Base-by-base conservation (phyloP, 1,140 invertebrate species). In the Drusus annulatus region DNA sequence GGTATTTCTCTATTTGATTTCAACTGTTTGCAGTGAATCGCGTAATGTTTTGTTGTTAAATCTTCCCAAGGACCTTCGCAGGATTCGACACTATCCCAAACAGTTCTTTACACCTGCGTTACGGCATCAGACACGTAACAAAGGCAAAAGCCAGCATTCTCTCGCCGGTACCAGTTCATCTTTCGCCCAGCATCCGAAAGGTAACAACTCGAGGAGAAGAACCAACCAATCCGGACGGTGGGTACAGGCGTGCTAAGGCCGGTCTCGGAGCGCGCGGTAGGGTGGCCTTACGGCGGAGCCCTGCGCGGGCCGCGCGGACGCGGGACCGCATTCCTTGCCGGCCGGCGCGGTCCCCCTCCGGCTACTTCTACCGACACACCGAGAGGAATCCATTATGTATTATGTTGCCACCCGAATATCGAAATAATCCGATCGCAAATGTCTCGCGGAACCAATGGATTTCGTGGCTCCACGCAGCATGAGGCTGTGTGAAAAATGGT, bases 131-230 rank as follows among this genome's bases (percentile, higher is more conserved):
- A 54, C 50, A 74, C 28, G 54, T 60, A 76, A 76, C 74, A 76
- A 76, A 74, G 71, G 71, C 71, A 54, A 52, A 36, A 60, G 74
- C 74, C 52, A 62, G 56, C 74, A 76, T 76, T 76, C 74, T 60
- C 74, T 60, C 45, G 56, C n/a, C 56, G 25, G 54, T 58, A 58
- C 73, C 52, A 31, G 73, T 60, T 25, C 73, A 75, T 58, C 52
- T 75, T 28, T 21, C 19, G 73, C 16, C 21, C 21, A 45, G 73
- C 25, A 52, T 16, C 56, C 17, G 73, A 8, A 15, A 17, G n/a
- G 69, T 10, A 10, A 21, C 10, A 23, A n/a, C 19, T 21, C 69
- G 1, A 45, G 36, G 36, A 45, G 36, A 45, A 45, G 8, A 45
- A 10, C 3, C 19, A 17, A 7, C 16, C 36, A 10, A 10, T 17